Evolutionary conservation across 1,140 invertebrate genomes (phyloP).

Genomic region (Anoplolepis gracilipes): DNA sequence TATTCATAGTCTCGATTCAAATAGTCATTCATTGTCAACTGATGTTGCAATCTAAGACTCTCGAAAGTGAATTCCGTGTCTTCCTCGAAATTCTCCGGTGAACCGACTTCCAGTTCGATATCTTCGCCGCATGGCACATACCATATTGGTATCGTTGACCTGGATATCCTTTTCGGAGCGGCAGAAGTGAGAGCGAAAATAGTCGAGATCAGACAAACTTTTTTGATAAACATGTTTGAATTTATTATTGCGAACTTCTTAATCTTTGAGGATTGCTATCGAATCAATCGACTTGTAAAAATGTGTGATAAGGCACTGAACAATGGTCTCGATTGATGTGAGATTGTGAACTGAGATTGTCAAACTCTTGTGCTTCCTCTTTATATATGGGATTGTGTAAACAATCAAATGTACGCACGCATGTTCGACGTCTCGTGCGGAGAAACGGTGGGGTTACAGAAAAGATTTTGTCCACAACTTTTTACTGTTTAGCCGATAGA

Average conservation of each 20-base stretch:
- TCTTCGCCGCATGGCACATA: conserved; percentile 78
- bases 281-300: not conserved
- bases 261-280: not conserved
- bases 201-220: conserved; percentile 17
- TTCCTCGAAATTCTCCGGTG: conserved; percentile 65
- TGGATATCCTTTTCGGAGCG: conserved; percentile 57
- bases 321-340: conserved; percentile 64
- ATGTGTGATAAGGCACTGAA: conserved; percentile 3
- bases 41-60: conserved; percentile 78
- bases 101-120: conserved; percentile 44
- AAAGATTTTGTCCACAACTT: conserved; percentile 78
- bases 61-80: conserved; percentile 71
- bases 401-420: conserved; percentile 81
- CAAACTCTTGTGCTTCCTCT: conserved; percentile 82
- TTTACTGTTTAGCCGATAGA: conserved; percentile 36
- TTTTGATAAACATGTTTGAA: conserved; percentile 50
- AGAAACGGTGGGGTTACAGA: conserved; percentile 68
- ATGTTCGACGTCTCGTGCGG: conserved; percentile 78
- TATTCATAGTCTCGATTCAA: conserved; percentile 79
- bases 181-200: conserved; percentile 28
- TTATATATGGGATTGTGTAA: conserved; percentile 85
- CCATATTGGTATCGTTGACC: conserved; percentile 76
- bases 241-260: conserved; percentile 10
- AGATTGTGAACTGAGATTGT: conserved; percentile 83
- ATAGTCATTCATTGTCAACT: conserved; percentile 80